Base-by-base conservation (phyloP, 2,888 invertebrate species). In the Morinoia aosen region DNA sequence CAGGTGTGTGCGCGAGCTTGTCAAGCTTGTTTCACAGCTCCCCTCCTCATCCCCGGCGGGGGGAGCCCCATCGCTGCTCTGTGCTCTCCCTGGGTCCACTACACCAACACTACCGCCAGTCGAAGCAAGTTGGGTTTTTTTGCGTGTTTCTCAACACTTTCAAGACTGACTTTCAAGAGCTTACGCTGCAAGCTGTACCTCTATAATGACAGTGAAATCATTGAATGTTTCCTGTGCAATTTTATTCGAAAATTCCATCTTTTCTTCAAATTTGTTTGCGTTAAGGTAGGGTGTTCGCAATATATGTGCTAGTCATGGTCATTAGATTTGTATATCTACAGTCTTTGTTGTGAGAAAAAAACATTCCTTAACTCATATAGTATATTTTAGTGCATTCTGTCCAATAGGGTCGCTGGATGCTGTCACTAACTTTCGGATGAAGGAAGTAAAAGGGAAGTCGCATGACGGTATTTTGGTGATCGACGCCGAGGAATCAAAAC, bases 1-100 rank as follows among this genome's bases (percentile, higher is more conserved):
- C n/a, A 93, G 93, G 58, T 93, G 57, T 93, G 58, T 0, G 93
- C 57, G 57, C 57, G 93, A 39, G 93, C 93, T 25, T 93, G 93
- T 57, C 93, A 93, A 5, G 57, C 93, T 2, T 58, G 57, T n/a
- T 10, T 11, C 93, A 58, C 57, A 56, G 93, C 93, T 93, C 57
- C 93, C 57, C 0, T 33, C 14, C 19, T 12, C 25, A n/a, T n/a
- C n/a, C n/a, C n/a, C n/a, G n/a, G n/a, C n/a, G 57, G 48, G 10
- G 25, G 11, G 33, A 33, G 57, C 93, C 33, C n/a, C 56, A 33
- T 57, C 33, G 57, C 57, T 11, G 93, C 93, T 57, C 93, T 93
- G 25, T 93, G 93, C 93, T 93, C 93, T 10, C 33, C 93, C 11
- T 93, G 93, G 93, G 57, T 57, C 48, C 57, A 93, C 58, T 48